Percentiles rank a stretch among this genome's conserved stretches.
Evolutionary conservation across 2,797 vertebrate species (phyloP).

Genomic region (Sarcoramphus papa): DNA sequence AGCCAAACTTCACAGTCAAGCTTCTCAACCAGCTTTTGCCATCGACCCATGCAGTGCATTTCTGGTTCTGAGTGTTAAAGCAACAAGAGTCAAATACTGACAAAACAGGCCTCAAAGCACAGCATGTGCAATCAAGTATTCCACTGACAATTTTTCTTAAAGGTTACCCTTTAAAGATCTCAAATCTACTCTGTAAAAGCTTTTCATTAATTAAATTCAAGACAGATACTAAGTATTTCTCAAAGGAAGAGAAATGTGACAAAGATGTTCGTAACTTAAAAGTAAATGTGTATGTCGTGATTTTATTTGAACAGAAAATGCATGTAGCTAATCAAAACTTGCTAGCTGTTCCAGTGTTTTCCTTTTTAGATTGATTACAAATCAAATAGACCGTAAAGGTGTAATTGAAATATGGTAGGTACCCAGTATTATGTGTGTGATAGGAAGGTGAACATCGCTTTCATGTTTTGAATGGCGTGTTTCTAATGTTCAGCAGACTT

Average conservation of each 20-base stretch:
- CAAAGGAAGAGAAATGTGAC: not conserved
- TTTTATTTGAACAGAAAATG: conserved; percentile 20
- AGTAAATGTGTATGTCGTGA: not conserved
- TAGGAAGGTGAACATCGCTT: not conserved
- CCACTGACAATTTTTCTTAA: not conserved
- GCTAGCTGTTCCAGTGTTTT: not conserved
- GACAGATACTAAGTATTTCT: not conserved
- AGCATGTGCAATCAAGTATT: not conserved
- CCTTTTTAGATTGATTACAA: conserved; percentile 15
- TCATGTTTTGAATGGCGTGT: not conserved
- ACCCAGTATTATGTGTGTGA: not conserved
- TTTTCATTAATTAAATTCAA: not conserved
- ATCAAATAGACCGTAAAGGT: not conserved
- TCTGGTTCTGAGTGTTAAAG: not conserved
- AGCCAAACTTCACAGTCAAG: not conserved
- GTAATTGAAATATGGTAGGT: not conserved
- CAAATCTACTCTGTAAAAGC: not conserved
- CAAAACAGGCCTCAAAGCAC: not conserved
- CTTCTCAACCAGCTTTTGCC: not conserved
- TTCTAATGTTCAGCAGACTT: not conserved
- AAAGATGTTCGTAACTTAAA: not conserved
- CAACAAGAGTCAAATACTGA: not conserved
- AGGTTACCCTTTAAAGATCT: not conserved
- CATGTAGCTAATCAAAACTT: not conserved
- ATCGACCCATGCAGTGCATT: not conserved